phyloP scores from a whole-genome alignment of 2,797 vertebrate genomes.

The Spinus olivaceus region DNA sequence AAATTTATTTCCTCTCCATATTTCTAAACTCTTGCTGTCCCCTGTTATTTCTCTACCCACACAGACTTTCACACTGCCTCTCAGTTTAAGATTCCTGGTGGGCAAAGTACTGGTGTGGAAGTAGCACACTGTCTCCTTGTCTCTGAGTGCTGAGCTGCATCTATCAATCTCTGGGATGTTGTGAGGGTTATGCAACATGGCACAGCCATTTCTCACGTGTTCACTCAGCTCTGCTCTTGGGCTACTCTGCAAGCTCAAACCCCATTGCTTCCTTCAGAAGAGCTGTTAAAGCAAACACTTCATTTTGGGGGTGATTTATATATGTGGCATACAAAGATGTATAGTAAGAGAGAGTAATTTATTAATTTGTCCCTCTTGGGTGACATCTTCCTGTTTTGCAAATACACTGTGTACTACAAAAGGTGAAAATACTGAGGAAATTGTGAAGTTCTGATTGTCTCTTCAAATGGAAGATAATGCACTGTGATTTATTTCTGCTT shows the following conservation, averaged over 20 bases:
- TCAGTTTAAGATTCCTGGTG: conserved; percentile 61
- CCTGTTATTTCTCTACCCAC: conserved; percentile 68
- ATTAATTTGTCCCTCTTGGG: neutral
- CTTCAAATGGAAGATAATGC: neutral
- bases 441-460: neutral
- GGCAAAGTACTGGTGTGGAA: conserved; percentile 57
- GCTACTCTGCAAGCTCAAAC: neutral
- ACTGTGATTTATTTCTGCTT: neutral
- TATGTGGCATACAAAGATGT: neutral
- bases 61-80: conserved; percentile 68
- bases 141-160: conserved; percentile 9
- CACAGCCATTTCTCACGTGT: neutral
- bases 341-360: neutral
- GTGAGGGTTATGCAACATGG: conserved; percentile 31
- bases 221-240: neutral
- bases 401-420: neutral
- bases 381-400: neutral
- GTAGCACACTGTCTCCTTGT: conserved; percentile 56
- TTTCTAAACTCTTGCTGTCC: conserved; percentile 64
- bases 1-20: conserved; percentile 56
- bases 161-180: neutral
- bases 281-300: neutral
- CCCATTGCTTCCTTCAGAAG: neutral
- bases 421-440: neutral
- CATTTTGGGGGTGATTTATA: neutral